Percentiles rank a stretch among this genome's conserved stretches.
Conservation (phyloP, 1,140 invertebrate genomes). For the Belonocnema kinseyi region DNA sequence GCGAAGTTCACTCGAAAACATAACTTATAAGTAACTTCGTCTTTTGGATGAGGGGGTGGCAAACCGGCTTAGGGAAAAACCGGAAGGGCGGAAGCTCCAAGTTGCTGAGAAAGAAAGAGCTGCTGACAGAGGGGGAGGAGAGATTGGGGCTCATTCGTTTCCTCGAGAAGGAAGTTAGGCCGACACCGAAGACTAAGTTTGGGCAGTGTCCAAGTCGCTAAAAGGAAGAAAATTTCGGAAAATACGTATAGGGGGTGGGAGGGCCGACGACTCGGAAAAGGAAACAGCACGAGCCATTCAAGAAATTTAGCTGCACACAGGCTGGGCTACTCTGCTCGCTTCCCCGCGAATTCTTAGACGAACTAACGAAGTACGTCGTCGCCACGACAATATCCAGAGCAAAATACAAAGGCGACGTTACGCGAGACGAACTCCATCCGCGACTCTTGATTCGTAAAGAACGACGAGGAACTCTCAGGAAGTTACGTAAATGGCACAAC, state of each 20-base stretch:
- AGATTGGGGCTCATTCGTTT: conserved; percentile 62
- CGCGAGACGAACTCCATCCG: conserved; percentile 33
- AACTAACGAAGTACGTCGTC: conserved; percentile 44
- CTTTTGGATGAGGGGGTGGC: conserved; percentile 39
- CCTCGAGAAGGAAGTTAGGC: conserved; percentile 65
- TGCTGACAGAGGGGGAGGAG: conserved; percentile 16
- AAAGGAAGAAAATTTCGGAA: conserved; percentile 66
- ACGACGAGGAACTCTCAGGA: conserved; percentile 21
- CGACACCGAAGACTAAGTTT: conserved; percentile 59
- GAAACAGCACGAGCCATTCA: conserved; percentile 44
- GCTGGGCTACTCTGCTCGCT: conserved; percentile 39
- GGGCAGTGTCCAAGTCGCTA: conserved; percentile 66
- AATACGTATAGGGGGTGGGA: conserved; percentile 48
- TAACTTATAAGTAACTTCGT: conserved; percentile 67
- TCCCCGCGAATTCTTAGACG: conserved; percentile 54
- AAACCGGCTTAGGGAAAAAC: conserved; percentile 56
- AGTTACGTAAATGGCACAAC: conserved; percentile 22
- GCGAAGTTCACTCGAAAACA: conserved; percentile 67
- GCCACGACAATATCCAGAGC: conserved; percentile 40
- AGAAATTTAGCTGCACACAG: conserved; percentile 54
- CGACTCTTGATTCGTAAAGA: neutral
- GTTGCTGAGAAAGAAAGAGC: conserved; percentile 35
- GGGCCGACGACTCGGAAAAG: conserved; percentile 34
- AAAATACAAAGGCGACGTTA: conserved; percentile 31
- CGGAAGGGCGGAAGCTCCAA: conserved; percentile 54